Base-by-base conservation (phyloP, 2,113 vertebrate genomes). In the Megaleporinus macrocephalus region DNA sequence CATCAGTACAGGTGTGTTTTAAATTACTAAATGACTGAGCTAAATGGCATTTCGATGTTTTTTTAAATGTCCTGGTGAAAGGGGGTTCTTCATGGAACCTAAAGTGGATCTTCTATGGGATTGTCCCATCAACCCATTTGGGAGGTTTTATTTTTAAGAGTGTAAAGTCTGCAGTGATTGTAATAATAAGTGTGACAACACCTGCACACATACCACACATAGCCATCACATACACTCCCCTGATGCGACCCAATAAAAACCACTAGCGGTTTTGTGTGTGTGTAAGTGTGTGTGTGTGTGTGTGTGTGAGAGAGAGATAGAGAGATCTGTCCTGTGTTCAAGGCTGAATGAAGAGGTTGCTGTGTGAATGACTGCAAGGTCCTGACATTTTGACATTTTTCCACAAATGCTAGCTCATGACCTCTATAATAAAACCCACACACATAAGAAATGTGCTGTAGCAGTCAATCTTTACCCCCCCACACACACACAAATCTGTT, bases 151-250 rank as follows among this genome's bases (percentile, higher is more conserved):
- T 61, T 61, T 61, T 61, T 61, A 26, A 26, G 57, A 24, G 20
- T 26, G 57, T 24, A 2, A 26, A 61, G 57, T 61, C 57, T 24
- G 24, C 57, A 12, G 24, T 24, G 57, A 26, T 33, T 70, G 51
- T 29, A 70, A 70, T 29, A 59, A 73, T 13, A n/a, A 12, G 33
- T 57, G 66, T 1, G 66, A 59, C 66, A 59, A 15, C 68, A 62
- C 41, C 79, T 73, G 44, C 69, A 73, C 18, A 30, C 36, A 49
- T 62, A 55, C 49, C 53, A 79, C 68, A 80, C 20, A 14, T 33
- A 80, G 51, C 22, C 57, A 72, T 62, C 70, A 80, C 78, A 80
- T 49, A 80, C 57, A 44, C 57, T 18, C 79, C 70, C 79, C 44
- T 80, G 30, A 33, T 16, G 29, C 44, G 49, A 57, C 57, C 70